phyloP scores from a whole-genome alignment of 2,113 vertebrate genomes.

The Romanogobio albipinnatus region DNA sequence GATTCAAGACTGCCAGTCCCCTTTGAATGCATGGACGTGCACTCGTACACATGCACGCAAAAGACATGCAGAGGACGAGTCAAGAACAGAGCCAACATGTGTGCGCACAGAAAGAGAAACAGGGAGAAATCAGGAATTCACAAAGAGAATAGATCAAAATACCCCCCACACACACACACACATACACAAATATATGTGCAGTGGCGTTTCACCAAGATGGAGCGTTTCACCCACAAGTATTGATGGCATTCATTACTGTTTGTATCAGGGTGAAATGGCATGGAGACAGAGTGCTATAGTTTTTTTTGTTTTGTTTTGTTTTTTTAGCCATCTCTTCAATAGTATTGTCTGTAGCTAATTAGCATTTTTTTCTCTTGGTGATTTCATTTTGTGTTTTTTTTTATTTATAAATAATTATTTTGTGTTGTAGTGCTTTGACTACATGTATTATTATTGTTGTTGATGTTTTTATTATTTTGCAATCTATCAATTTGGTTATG shows the following conservation, averaged over 20 bases:
- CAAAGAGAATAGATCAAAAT: constrained; percentile 4
- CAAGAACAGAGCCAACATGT: background rate
- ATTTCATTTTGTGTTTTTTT: background rate
- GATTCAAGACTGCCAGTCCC: constrained; percentile 2
- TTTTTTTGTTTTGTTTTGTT: background rate
- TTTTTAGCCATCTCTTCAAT: background rate
- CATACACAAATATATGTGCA: background rate
- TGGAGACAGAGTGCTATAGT: no score
- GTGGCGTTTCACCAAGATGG: background rate
- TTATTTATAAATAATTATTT: background rate
- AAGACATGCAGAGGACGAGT: background rate
- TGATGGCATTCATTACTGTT: background rate
- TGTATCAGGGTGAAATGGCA: background rate
- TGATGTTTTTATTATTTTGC: no score
- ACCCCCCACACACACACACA: constrained; percentile 1
- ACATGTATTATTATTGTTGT: no score
- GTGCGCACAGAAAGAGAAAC: constrained; percentile 7
- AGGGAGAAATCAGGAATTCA: background rate
- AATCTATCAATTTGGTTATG: background rate
- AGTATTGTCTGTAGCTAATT: background rate
- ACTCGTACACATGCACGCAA: background rate
- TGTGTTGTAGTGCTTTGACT: background rate
- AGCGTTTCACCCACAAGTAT: background rate
- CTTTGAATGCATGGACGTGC: background rate
- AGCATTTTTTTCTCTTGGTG: background rate